Evolutionary conservation across 1,140 invertebrate genomes (phyloP), one percentile per base, ranked within the genome.

Genomic region (Cyclargus thomasi): DNA sequence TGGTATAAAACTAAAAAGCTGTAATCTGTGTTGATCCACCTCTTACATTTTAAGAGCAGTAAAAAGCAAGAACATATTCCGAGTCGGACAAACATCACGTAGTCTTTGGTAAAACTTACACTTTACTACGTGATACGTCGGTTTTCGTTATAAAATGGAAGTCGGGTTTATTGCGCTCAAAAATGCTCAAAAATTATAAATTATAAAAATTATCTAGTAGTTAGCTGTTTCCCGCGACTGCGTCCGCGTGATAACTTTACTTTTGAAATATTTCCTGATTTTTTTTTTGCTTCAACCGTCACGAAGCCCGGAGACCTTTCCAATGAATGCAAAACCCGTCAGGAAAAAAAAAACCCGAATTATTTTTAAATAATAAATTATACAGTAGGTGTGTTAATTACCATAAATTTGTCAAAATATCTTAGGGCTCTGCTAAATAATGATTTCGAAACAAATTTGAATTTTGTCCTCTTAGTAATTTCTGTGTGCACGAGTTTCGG

Each of bases 371-470:
- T n/a, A n/a, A n/a, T 2, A 3, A 7, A 47, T 47, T 47, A 47
- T 47, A 47, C 39, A 47, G 39, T 47, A 16, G 39, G 39, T 47
- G 39, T 47, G 39, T 47, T 47, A 47, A 47, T 47, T 47, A 47
- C 39, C 39, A 16, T 47, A 47, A 47, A 47, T 47, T 47, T 47
- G 10, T 14, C 39, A 39, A 39, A n/a, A 39, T 39, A 7, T 39
- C 39, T 47, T 47, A 14, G 14, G 6, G 11, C 8, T 47, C 39
- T 47, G 29, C 29, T 47, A 14, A 47, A 11, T 8, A 47, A 47
- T 47, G 11, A 47, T 14, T 47, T 47, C 39, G 14, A 47, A 14
- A 47, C 39, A 47, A 47, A 47, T 47, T 47, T 47, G 14, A 47
- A 47, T 47, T 47, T 47, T 47, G 39, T 47, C 39, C 39, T 14